Base-by-base conservation (phyloP, 1,140 invertebrate genomes). In the Hylyphantes graminicola region DNA sequence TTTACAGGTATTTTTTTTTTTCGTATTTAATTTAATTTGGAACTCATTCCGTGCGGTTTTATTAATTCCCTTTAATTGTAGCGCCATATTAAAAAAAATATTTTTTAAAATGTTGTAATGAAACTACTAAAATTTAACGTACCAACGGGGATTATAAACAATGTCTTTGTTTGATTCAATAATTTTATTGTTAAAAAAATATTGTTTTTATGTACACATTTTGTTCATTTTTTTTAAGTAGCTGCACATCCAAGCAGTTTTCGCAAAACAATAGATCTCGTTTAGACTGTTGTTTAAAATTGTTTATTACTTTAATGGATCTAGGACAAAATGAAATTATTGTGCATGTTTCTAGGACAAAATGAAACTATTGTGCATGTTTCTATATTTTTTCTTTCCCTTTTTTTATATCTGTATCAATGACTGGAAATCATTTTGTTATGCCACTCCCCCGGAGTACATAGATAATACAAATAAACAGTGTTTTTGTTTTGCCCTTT, bases 231-330 rank as follows among this genome's bases (percentile, higher is more conserved):
- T 73, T 81, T 73, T 81, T 70, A 51, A 73, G n/a, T 74, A 75
- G 48, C 80, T 83, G 80, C 61, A 67, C 51, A 72, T 83, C 21
- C 48, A 63, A 48, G 79, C 80, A 83, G 61, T 64, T 70, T 73
- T 75, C 70, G 65, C 72, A 67, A 63, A 73, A 72, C 80, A 83
- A 83, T 83, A 83, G 80, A 83, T 83, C 80, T 83, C 80, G 61
- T 74, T 83, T 83, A 83, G 51, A 74, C 19, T 75, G 80, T 75
- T 83, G 67, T 64, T 64, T 17, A 17, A 74, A 13, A 55, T 75
- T 50, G 35, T 73, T 55, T 70, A 68, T 73, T 81, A 72, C 51
- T 81, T 70, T 72, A 19, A 48, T 68, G 70, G 64, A 65, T 75
- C 65, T 21, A 61, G 54, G 48, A 55, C 51, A 81, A 81, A 73